Evolutionary conservation across 2,797 vertebrate genomes (phyloP).

Genomic region (Falco columbarius): DNA sequence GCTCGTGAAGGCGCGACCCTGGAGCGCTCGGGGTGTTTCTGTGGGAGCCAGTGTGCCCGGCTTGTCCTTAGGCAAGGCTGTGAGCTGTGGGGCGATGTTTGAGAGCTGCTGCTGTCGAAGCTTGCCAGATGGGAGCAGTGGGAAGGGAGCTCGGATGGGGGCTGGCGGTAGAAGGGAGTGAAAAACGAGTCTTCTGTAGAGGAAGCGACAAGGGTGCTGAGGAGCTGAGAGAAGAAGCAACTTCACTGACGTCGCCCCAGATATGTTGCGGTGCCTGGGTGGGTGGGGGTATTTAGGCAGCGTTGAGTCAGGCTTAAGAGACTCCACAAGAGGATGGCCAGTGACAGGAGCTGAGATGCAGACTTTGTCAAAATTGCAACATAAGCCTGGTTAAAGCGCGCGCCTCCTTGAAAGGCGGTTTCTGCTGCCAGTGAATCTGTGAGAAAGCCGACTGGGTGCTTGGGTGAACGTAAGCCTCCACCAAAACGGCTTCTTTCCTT

Average conservation of each 20-base stretch:
- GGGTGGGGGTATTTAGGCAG: background rate
- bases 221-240: background rate
- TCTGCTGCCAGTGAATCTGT: background rate
- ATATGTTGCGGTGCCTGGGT: background rate
- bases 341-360: accelerated
- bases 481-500: background rate
- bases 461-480: accelerated
- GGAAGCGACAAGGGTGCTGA: background rate
- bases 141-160: background rate
- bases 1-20: no score
- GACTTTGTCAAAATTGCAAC: accelerated
- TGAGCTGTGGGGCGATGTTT: background rate
- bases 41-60: background rate
- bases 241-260: accelerated
- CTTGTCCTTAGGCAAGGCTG: background rate
- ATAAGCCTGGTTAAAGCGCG: accelerated
- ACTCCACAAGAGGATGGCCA: accelerated
- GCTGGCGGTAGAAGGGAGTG: background rate
- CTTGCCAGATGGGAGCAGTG: background rate
- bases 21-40: background rate
- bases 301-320: background rate
- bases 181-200: background rate
- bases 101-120: background rate
- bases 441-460: background rate
- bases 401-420: background rate